Evolutionary conservation across 2,888 invertebrate species (phyloP).

Genomic region (Conus canariensis): DNA sequence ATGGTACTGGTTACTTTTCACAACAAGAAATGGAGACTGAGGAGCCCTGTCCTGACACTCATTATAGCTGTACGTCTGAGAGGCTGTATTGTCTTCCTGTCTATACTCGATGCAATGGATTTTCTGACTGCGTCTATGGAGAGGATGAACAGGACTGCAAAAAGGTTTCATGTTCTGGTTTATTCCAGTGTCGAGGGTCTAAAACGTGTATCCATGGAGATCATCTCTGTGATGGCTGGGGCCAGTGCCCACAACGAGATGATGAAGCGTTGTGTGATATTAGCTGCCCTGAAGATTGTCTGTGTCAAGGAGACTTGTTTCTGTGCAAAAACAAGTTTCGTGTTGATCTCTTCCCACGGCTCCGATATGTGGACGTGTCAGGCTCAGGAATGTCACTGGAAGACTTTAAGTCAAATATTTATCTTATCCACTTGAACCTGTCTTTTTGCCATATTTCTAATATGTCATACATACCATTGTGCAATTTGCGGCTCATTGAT

Average conservation of each 20-base stretch:
- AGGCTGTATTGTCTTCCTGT: background rate
- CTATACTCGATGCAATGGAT: background rate
- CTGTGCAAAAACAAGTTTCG: background rate
- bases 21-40: background rate
- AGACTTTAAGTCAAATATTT: background rate
- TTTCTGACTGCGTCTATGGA: background rate
- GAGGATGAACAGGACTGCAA: slow-evolving; percentile 4
- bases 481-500: background rate
- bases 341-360: background rate
- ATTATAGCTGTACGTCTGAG: background rate
- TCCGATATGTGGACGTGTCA: background rate
- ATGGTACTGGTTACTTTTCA: slow-evolving; percentile 5
- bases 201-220: background rate
- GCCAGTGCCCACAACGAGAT: slow-evolving; percentile 3
- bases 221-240: slow-evolving; percentile 22
- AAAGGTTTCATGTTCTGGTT: background rate
- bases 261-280: slow-evolving; percentile 10
- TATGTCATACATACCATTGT: background rate
- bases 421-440: background rate
- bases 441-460: background rate
- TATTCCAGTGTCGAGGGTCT: background rate
- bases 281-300: slow-evolving; percentile 4
- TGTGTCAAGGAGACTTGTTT: background rate
- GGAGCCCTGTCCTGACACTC: background rate
- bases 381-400: background rate